These are phyloP conservation scores for Apis cerana DNA, from an alignment of 1,140 invertebrate genomes.

Conservation along the genomic window DNA sequence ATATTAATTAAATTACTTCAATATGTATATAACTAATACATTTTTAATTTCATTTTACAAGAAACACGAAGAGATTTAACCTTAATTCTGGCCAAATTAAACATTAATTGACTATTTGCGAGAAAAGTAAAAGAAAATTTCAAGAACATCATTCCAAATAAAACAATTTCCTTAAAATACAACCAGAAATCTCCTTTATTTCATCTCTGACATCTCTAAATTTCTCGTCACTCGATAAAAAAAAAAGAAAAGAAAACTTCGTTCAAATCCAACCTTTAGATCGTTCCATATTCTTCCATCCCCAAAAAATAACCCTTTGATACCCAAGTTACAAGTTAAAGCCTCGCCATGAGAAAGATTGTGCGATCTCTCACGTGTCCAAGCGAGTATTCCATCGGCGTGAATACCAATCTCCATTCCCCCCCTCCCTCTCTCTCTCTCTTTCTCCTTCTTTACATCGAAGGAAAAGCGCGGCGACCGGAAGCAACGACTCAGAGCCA, in stretches of 20 bases:
- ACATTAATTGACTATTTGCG: no score
- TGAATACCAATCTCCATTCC: background rate
- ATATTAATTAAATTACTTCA: no score
- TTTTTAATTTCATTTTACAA: no score
- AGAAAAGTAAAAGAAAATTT: no score
- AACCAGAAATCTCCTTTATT: no score
- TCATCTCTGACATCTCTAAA: no score
- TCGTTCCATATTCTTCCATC: background rate
- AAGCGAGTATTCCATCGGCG: background rate
- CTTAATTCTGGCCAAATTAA: no score
- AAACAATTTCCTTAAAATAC: no score
- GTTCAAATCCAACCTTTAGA: background rate
- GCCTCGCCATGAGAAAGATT: constrained; percentile 1
- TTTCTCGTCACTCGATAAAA: no score
- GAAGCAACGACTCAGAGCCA: constrained; percentile 35
- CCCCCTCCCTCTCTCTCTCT: background rate
- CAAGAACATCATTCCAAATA: no score
- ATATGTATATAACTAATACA: no score
- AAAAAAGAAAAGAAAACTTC: background rate
- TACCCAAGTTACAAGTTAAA: background rate
- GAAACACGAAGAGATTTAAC: no score
- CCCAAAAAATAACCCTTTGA: background rate
- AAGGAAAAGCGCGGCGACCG: constrained; percentile 45
- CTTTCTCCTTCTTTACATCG: constrained; percentile 8
- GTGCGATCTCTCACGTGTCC: constrained; percentile 33